Percentiles rank a stretch among this genome's conserved stretches.
These are phyloP conservation scores for Leucoma salicis DNA, from an alignment of 2,888 invertebrate species.

Conservation along the genomic window DNA sequence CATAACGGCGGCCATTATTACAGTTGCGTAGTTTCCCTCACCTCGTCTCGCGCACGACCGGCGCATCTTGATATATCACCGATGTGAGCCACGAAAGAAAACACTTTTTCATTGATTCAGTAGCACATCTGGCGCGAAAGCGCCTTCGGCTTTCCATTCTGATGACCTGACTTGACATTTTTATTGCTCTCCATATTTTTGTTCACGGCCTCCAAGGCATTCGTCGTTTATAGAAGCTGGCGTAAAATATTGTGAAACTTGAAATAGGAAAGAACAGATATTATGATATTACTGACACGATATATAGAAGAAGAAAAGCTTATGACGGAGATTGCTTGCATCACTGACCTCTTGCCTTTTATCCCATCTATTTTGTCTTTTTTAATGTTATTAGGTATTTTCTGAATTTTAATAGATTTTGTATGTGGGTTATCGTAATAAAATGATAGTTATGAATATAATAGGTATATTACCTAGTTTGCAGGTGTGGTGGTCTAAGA, in stretches of 20 bases:
- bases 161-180: constrained; percentile 83
- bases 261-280: constrained; percentile 64
- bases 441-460: too few relatives aligned
- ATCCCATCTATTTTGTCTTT: constrained; percentile 42
- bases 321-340: constrained; percentile 44
- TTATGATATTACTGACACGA: constrained; percentile 65
- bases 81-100: constrained; percentile 72
- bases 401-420: too few relatives aligned
- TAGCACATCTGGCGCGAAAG: constrained; percentile 79
- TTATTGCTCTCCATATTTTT: constrained; percentile 79
- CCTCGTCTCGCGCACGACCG: constrained; percentile 33
- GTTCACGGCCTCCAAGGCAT: constrained; percentile 70
- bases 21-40: constrained; percentile 41
- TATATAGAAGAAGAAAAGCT: constrained; percentile 63
- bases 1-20: constrained; percentile 62
- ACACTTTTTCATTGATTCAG: constrained; percentile 81
- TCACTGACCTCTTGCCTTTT: constrained; percentile 39
- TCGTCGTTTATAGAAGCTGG: constrained; percentile 59
- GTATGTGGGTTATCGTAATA: too few relatives aligned
- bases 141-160: constrained; percentile 78
- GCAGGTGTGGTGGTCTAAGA: too few relatives aligned
- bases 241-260: constrained; percentile 76
- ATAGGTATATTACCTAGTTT: too few relatives aligned
- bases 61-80: constrained; percentile 66
- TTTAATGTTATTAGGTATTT: too few relatives aligned